phyloP scores from a whole-genome alignment of 2,888 invertebrate species.

The Drosophila conformis region DNA sequence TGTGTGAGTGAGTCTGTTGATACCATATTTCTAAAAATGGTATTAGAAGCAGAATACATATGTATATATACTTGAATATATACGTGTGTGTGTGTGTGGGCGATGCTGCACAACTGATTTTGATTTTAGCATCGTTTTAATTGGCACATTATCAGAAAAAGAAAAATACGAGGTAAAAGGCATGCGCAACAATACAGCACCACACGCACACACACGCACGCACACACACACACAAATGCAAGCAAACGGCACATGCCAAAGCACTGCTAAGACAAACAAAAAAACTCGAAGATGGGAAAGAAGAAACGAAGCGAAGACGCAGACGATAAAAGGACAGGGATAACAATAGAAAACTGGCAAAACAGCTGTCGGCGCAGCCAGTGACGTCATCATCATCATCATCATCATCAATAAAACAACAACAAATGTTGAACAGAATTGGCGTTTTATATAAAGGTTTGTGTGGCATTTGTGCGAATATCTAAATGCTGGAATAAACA shows the following conservation, averaged over 20 bases:
- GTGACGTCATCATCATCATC: constrained; percentile 14
- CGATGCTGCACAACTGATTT: constrained; percentile 22
- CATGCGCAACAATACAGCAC: constrained; percentile 40
- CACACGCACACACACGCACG: background rate
- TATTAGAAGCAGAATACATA: background rate
- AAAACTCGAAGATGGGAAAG: constrained; percentile 13
- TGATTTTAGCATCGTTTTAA: constrained; percentile 21
- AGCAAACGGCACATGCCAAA: constrained; percentile 21
- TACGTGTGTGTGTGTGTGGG: background rate
- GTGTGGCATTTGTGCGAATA: background rate
- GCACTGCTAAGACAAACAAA: background rate
- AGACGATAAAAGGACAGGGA: constrained; percentile 11
- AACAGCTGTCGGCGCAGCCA: constrained; percentile 65
- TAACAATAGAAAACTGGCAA: constrained; percentile 60
- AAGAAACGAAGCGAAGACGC: constrained; percentile 16
- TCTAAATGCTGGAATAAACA: background rate
- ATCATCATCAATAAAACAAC: constrained; percentile 4
- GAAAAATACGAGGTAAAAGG: constrained; percentile 21
- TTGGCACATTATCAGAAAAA: constrained; percentile 58
- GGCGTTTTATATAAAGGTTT: too few species aligned
- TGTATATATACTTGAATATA: too few species aligned
- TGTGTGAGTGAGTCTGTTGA: too few species aligned
- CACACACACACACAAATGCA: constrained; percentile 1
- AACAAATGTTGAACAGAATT: background rate
- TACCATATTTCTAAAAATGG: background rate